Evolutionary conservation across 1,140 invertebrate species (phyloP), one percentile per base, ranked within the genome.

Genomic region (Macrostomum lignano): DNA sequence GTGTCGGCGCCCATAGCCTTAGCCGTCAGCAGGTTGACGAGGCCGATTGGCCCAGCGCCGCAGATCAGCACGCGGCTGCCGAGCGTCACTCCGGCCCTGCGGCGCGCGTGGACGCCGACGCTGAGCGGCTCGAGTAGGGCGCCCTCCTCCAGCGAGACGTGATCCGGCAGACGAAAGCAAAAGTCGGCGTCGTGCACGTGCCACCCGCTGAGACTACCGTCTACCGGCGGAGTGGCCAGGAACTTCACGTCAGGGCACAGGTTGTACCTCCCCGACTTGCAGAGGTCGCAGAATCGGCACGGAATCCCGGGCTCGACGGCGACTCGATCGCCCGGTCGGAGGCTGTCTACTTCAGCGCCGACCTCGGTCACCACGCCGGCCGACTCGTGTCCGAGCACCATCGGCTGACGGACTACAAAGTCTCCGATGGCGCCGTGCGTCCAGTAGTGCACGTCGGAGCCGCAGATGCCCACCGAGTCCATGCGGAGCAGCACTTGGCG

Each of bases 381-480:
- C 10, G 48, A 46, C 31, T 57, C 52, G 40, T 57, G 53, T 17
- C 53, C 53, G 7, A 56, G 38, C 10, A 51, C 28, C 49, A 56
- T 52, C 4, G 53, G 53, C 7, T 40, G 40, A 11, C 41, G 43
- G 6, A 55, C 42, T 33, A 56, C 33, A 39, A 55, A 56, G 33
- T 56, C 49, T 6, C 52, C 52, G 48, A 82, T 82, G 14, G 64
- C 47, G 10, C 82, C 82, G 39, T 69, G 42, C 17, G 68, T 66
- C 51, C 77, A 69, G 58, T 86, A 91, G 51, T 84, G 76, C 3
- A 91, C 74, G 57, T 91, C 81, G 1, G 79, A 88, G 0, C 82
- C 84, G 54, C 84, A 94, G 41, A 94, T 91, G 24, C 82, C 82
- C 29, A 91, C 78, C 40, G 70, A 69, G 40, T 70, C 67, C 69